phyloP scores from a whole-genome alignment of 2,113 vertebrate species.

The Petrocephalus microphthalmus region DNA sequence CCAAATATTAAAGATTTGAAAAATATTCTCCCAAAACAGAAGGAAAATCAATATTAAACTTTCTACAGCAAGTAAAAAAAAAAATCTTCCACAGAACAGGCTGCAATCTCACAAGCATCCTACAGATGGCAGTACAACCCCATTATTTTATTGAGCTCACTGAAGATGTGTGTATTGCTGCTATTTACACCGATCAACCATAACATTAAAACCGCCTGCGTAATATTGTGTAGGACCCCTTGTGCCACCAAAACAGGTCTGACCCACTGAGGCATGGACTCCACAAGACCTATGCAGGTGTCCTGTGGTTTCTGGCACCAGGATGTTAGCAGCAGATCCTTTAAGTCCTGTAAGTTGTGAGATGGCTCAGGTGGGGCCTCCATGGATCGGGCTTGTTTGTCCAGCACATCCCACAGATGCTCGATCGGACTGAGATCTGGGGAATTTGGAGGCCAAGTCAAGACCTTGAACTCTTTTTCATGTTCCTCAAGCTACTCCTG shows the following conservation, averaged over 20 bases:
- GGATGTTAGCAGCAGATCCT: background rate
- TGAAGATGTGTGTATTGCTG: background rate
- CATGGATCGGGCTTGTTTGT: background rate
- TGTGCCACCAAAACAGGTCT: background rate
- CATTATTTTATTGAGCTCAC: background rate
- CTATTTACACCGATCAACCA: background rate
- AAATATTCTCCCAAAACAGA: background rate
- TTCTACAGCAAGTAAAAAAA: background rate
- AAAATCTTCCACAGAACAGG: background rate
- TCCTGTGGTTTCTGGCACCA: background rate
- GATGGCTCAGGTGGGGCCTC: background rate
- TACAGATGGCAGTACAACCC: conserved; percentile 33
- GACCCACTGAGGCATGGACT: background rate
- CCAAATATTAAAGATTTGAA: background rate
- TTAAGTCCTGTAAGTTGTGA: background rate
- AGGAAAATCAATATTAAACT: background rate
- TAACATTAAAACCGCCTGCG: background rate
- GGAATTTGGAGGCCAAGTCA: background rate
- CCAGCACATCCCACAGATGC: background rate
- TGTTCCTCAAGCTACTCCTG: background rate
- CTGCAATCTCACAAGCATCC: background rate
- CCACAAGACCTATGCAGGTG: background rate
- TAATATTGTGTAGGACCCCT: background rate
- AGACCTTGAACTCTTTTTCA: background rate
- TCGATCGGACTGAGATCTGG: background rate